A percentile compares a stretch with the other conserved stretches of the same genome.
These are phyloP conservation scores for Urocyon cinereoargenteus DNA, from an alignment of 2,797 vertebrate species.

Conservation along the genomic window DNA sequence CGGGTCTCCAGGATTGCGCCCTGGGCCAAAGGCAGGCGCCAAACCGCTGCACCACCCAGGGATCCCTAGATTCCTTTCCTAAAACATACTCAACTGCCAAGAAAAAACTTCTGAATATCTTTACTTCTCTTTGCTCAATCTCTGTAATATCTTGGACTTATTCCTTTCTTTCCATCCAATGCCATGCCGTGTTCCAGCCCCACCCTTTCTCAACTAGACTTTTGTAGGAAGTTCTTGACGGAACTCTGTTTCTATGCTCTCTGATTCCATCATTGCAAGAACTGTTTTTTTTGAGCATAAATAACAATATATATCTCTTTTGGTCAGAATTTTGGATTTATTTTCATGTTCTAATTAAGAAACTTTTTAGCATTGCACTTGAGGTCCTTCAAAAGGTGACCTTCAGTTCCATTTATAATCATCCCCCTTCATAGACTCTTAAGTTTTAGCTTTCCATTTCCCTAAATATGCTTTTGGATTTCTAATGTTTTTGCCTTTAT, in stretches of 20 bases:
- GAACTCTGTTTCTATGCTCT: neutral
- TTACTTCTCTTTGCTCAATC: neutral
- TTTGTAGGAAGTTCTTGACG: neutral
- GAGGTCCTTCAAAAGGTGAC: neutral
- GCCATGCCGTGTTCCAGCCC: neutral
- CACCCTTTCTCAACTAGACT: neutral
- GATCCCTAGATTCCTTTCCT: neutral
- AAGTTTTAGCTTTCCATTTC: conserved; percentile 24
- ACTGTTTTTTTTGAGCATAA: conserved; percentile 12
- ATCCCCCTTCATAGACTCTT: neutral
- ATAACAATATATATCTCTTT: neutral
- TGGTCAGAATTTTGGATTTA: conserved; percentile 6
- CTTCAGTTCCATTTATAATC: neutral
- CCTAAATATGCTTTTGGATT: neutral
- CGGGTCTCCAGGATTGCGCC: too few relatives aligned
- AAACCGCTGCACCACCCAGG: too few relatives aligned
- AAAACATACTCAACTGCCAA: neutral
- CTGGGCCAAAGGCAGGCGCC: too few relatives aligned
- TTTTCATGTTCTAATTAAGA: conserved; percentile 23
- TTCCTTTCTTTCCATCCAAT: neutral
- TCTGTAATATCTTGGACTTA: neutral
- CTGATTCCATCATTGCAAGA: neutral
- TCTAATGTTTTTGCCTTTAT: neutral
- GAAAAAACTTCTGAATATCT: neutral
- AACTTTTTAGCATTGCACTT: neutral